Evolutionary conservation across 2,888 invertebrate genomes (phyloP), one percentile per base, ranked within the genome.

Genomic region (Balanococcus diminutus): DNA sequence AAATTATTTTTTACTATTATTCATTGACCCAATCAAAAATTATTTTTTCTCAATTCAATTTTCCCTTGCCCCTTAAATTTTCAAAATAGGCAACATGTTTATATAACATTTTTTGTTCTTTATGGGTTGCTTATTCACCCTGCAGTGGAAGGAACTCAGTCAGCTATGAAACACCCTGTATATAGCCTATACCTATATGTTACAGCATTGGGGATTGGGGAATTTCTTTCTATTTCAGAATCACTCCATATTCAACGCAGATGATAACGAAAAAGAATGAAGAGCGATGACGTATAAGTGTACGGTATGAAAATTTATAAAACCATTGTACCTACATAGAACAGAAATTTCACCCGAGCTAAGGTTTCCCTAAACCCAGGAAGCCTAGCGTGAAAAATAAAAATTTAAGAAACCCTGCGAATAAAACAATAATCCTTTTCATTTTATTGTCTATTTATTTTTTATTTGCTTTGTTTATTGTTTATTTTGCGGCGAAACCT

Each of bases 351-450:
- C 2, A 51, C 3, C 19, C n/a, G n/a, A n/a, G n/a, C n/a, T n/a
- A 51, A 51, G 51, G 19, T 51, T 51, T 42, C 19, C 19, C n/a
- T 0, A 67, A 67, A 28, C 51, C 3, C 4, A n/a, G 19, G 51
- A 14, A 14, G 51, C 51, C 14, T 14, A 51, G 51, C n/a, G 61
- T 5, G 28, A 0, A 51, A 31, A 67, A 67, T 67, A 67, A 67
- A 67, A 28, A 67, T 25, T 67, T 67, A 67, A 67, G 67, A 67
- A 67, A 67, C 67, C 67, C 67, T 67, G 67, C 67, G 28, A 67
- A 67, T 67, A 67, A 67, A 67, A 67, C 67, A 67, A 67, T 67
- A 67, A 67, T 67, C 67, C 67, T 67, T 67, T 67, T 67, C 67
- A 31, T 31, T 67, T 67, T 67, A 67, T 67, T 67, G 31, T 67